Base-by-base conservation (phyloP, 2,113 vertebrate genomes). In the Pachypanchax playfairii region DNA sequence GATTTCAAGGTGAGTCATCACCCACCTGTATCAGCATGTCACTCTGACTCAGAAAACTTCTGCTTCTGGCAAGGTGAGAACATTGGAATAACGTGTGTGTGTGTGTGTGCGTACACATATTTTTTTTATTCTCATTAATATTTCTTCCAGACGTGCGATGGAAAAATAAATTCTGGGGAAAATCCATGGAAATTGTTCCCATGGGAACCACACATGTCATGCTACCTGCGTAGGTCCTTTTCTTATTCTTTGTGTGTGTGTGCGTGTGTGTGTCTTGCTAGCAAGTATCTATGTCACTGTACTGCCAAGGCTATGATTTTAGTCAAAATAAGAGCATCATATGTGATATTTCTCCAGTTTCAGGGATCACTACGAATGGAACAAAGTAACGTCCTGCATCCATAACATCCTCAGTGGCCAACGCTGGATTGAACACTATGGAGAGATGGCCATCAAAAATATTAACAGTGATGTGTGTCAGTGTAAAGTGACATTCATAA, bases 111-210 rank as follows among this genome's bases (percentile, higher is more conserved):
- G 11, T 9, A 11, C 10, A 11, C 8, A 10, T 35, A 17, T 68
- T 6, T 17, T 41, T 4, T 43, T 49, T 1, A 24, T 50, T 46
- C 66, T 6, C 42, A 9, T 8, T 57, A 15, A 14, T 4, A 25
- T 46, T 59, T 53, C 17, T 90, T 91, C 89, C 87, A 99, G 97
- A 99, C 87, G 88, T 98, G 73, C 93, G 96, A 77, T 98, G 95
- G 96, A 99, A 98, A 92, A 99, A 99, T 84, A 99, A 98, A 85
- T 99, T 99, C 91, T 99, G 97, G 97, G 97, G 97, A 0, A 99
- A 98, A 90, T 98, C 97, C 77, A 96, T 99, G 94, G 97, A 99
- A 91, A 98, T 99, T 7, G 95, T 99, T 87, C 96, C 96, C 62
- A 87, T 98, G 75, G 97, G 97, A 85, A 98, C 94, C 79, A 95